Conservation (phyloP, 2,888 invertebrate species). For the Rhagium mordax region DNA sequence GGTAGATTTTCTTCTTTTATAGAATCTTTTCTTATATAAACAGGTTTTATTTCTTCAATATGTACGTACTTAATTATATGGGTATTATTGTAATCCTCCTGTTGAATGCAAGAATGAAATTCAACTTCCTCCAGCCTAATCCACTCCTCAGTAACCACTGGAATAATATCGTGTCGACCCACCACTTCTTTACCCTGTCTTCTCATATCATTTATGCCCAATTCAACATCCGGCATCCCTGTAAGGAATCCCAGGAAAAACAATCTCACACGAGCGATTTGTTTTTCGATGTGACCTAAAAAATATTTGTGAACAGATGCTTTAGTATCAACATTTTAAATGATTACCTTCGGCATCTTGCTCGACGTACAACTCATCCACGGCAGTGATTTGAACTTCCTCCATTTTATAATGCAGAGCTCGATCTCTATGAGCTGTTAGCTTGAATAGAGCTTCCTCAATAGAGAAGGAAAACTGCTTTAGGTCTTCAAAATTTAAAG, state of each 20-base stretch:
- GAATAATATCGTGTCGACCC: slow-evolving; percentile 98
- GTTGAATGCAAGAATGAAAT: slow-evolving; percentile 95
- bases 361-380: slow-evolving; percentile 94
- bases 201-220: slow-evolving; percentile 97
- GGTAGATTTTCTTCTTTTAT: too few species aligned
- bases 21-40: too few species aligned
- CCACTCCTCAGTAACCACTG: slow-evolving; percentile 99
- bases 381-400: slow-evolving; percentile 93
- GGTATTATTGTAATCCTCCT: slow-evolving; percentile 88
- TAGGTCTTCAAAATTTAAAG: slow-evolving; percentile 89
- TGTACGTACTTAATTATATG: slow-evolving; percentile 87
- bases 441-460: slow-evolving; percentile 92
- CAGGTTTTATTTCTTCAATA: too few species aligned
- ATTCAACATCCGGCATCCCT: slow-evolving; percentile 96
- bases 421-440: slow-evolving; percentile 89
- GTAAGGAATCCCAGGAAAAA: slow-evolving; percentile 98
- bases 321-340: too few species aligned
- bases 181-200: slow-evolving; percentile 99
- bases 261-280: slow-evolving; percentile 94
- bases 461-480: slow-evolving; percentile 92
- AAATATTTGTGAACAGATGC: slow-evolving; percentile 25
- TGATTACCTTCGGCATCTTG: slow-evolving; percentile 84
- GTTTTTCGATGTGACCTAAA: slow-evolving; percentile 80
- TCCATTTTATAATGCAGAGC: slow-evolving; percentile 96
- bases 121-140: slow-evolving; percentile 95